Conservation (phyloP, 2,888 invertebrate species). For the Sinhomidia bicolor region DNA sequence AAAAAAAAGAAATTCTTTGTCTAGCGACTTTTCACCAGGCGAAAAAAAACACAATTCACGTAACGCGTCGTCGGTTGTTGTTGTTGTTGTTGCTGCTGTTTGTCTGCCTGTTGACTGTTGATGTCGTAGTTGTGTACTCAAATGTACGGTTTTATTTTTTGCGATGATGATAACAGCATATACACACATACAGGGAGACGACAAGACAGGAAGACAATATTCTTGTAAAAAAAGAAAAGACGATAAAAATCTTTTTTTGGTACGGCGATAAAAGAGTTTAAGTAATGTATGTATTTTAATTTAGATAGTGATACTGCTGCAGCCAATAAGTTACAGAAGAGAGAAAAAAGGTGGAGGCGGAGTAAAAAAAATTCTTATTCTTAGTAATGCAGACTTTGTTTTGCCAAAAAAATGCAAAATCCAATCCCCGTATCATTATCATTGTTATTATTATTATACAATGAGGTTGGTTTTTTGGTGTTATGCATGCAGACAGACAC, state of each 20-base stretch:
- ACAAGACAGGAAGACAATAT: slow-evolving; percentile 57
- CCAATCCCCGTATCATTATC: background rate
- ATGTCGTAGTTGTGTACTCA: slow-evolving; percentile 24
- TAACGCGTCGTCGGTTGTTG: slow-evolving; percentile 40
- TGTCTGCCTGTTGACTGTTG: too few relatives aligned
- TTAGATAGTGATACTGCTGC: slow-evolving; percentile 52
- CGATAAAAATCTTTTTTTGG: slow-evolving; percentile 23
- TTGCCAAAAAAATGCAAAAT: slow-evolving; percentile 41
- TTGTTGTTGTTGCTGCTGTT: too few relatives aligned
- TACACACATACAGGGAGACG: slow-evolving; percentile 1
- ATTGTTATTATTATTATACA: slow-evolving; percentile 9
- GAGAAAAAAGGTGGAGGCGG: background rate
- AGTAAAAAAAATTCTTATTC: slow-evolving; percentile 10
- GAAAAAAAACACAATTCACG: slow-evolving; percentile 43
- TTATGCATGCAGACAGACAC: background rate
- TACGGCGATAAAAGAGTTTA: slow-evolving; percentile 14
- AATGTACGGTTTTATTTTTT: slow-evolving; percentile 44
- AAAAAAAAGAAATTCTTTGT: background rate
- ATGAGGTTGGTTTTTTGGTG: background rate
- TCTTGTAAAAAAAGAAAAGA: slow-evolving; percentile 33
- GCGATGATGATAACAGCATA: slow-evolving; percentile 38
- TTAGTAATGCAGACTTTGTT: slow-evolving; percentile 27
- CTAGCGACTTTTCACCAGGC: slow-evolving; percentile 33
- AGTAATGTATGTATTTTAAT: slow-evolving; percentile 23
- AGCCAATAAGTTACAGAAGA: background rate